Evolutionary conservation across 2,113 vertebrate species (phyloP).

Genomic region (Pseudorasbora parva): DNA sequence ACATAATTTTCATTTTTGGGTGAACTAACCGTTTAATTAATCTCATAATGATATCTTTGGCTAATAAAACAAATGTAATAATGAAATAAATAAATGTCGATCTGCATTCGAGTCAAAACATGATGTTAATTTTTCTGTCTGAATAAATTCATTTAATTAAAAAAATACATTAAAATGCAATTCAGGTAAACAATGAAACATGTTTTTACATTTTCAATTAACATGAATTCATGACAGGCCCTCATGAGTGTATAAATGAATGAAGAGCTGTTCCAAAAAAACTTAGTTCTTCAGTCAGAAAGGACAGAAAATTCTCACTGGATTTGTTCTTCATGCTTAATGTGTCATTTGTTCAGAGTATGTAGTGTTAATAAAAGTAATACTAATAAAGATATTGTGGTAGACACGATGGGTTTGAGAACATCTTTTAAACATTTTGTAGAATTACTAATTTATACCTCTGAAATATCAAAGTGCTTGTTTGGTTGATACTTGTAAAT

Average conservation of each 20-base stretch:
- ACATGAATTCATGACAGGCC: too few relatives aligned
- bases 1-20: too few relatives aligned
- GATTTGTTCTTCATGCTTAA: background rate
- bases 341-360: background rate
- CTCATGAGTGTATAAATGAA: background rate
- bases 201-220: too few relatives aligned
- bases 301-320: background rate
- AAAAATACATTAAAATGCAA: slow-evolving; percentile 3
- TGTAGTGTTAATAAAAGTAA: background rate
- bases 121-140: background rate
- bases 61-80: too few relatives aligned
- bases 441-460: background rate
- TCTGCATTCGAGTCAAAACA: background rate
- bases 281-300: background rate
- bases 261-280: background rate
- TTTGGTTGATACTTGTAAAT: background rate
- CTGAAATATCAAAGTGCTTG: background rate
- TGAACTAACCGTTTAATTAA: too few relatives aligned
- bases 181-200: too few relatives aligned
- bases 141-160: background rate
- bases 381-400: background rate
- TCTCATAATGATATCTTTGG: too few relatives aligned
- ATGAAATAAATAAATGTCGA: too few relatives aligned
- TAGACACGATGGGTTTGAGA: background rate
- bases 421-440: background rate